Percentiles rank a stretch among this genome's conserved stretches.
Evolutionary conservation across 2,113 vertebrate genomes (phyloP).

Genomic region (Ptyas mucosa): DNA sequence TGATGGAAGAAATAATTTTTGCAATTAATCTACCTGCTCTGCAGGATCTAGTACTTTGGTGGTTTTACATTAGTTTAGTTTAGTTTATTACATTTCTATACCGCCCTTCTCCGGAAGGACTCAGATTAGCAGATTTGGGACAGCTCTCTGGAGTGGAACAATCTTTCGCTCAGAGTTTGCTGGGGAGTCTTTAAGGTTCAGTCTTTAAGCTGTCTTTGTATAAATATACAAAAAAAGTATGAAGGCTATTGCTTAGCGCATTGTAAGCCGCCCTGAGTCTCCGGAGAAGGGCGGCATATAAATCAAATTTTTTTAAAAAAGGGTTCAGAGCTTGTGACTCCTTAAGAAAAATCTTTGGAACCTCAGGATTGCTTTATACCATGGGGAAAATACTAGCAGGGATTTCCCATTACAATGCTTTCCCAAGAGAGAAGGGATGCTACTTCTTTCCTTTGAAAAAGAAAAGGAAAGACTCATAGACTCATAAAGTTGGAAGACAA

Average conservation of each 20-base stretch:
- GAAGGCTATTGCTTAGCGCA: too few species aligned
- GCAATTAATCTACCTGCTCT: constrained; percentile 5
- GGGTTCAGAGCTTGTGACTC: not conserved
- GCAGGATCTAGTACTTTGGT: not conserved
- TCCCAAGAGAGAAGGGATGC: not conserved
- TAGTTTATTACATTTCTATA: too few species aligned
- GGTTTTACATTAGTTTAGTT: too few species aligned
- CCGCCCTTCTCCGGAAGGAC: too few species aligned
- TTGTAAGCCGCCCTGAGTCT: too few species aligned
- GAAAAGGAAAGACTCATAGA: not conserved
- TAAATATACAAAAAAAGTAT: too few species aligned
- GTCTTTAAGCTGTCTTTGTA: too few species aligned
- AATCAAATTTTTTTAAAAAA: too few species aligned
- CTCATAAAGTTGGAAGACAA: not conserved
- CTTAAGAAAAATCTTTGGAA: not conserved
- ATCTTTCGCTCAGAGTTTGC: not conserved
- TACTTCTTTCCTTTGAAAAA: not conserved
- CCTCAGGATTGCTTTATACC: not conserved
- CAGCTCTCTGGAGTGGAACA: not conserved
- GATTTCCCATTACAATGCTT: not conserved
- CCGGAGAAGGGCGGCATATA: too few species aligned
- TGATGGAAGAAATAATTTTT: not conserved
- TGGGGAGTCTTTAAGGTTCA: not conserved
- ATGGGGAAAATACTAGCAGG: not conserved
- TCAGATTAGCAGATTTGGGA: not conserved